A percentile compares a stretch with the other conserved stretches of the same genome.
phyloP scores from a whole-genome alignment of 2,797 vertebrate species.

The Lithobates pipiens region DNA sequence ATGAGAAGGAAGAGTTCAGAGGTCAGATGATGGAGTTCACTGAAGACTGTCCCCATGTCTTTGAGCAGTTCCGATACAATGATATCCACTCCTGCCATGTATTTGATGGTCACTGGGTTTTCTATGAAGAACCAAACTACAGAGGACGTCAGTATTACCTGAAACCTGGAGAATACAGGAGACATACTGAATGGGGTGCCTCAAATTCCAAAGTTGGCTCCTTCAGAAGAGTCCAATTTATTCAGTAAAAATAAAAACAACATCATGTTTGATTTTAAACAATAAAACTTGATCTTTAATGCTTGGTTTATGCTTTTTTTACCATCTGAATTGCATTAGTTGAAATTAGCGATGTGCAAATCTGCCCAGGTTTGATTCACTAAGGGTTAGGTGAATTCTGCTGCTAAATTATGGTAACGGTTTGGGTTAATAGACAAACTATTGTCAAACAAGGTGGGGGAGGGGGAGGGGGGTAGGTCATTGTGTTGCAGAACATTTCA shows the following conservation, averaged over 20 bases:
- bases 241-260: not conserved
- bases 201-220: slow-evolving; percentile 27
- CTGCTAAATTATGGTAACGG: no score
- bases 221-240: slow-evolving; percentile 26
- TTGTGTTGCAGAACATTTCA: no score
- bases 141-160: slow-evolving; percentile 48
- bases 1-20: slow-evolving; percentile 30
- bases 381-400: no score
- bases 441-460: no score
- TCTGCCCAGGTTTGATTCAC: no score
- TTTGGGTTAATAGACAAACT: no score
- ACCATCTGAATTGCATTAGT: no score
- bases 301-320: no score
- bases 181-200: slow-evolving; percentile 42
- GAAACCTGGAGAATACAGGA: slow-evolving; percentile 43
- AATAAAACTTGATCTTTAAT: no score
- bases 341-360: no score
- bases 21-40: slow-evolving; percentile 39
- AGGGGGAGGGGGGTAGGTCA: no score
- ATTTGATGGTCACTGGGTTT: slow-evolving; percentile 49
- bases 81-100: slow-evolving; percentile 26
- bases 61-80: slow-evolving; percentile 22
- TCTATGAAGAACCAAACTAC: slow-evolving; percentile 51
- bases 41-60: slow-evolving; percentile 9
- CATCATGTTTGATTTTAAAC: no score